Evolutionary conservation across 2,888 invertebrate genomes (phyloP).

Genomic region (Nomada hirtipes): DNA sequence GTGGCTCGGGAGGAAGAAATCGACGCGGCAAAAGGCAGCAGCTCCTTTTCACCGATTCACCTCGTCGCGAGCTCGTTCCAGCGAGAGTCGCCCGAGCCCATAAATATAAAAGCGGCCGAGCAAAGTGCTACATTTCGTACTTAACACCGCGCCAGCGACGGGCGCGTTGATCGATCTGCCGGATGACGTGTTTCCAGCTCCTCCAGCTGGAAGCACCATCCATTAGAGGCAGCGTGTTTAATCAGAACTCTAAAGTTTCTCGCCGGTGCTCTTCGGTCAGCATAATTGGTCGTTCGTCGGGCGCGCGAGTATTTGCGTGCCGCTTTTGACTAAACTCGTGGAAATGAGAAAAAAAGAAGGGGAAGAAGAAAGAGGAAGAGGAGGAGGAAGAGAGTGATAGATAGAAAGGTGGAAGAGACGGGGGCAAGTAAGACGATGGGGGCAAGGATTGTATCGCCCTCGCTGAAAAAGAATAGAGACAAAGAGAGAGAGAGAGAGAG

Average conservation of each 20-base stretch:
- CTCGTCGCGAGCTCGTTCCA: constrained; percentile 30
- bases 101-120: constrained; percentile 55
- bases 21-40: not conserved
- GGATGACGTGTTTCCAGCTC: constrained; percentile 69
- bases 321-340: constrained; percentile 77
- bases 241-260: constrained; percentile 83
- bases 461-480: constrained; percentile 69
- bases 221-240: constrained; percentile 82
- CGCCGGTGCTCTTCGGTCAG: constrained; percentile 66
- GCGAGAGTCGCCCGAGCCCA: constrained; percentile 49
- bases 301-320: constrained; percentile 78
- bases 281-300: constrained; percentile 70
- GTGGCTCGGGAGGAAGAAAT: not conserved
- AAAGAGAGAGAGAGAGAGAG: constrained; percentile 45
- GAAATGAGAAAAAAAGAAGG: constrained; percentile 63
- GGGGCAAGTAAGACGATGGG: constrained; percentile 58
- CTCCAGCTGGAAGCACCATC: constrained; percentile 77
- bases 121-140: constrained; percentile 61
- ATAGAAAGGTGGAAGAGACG: constrained; percentile 36
- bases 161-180: constrained; percentile 64
- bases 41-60: constrained; percentile 44
- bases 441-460: constrained; percentile 73
- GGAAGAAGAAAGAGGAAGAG: constrained; percentile 18
- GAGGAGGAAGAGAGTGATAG: constrained; percentile 26
- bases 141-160: constrained; percentile 27